Base-by-base conservation (phyloP, 2,888 invertebrate species). In the Aricia artaxerxes region DNA sequence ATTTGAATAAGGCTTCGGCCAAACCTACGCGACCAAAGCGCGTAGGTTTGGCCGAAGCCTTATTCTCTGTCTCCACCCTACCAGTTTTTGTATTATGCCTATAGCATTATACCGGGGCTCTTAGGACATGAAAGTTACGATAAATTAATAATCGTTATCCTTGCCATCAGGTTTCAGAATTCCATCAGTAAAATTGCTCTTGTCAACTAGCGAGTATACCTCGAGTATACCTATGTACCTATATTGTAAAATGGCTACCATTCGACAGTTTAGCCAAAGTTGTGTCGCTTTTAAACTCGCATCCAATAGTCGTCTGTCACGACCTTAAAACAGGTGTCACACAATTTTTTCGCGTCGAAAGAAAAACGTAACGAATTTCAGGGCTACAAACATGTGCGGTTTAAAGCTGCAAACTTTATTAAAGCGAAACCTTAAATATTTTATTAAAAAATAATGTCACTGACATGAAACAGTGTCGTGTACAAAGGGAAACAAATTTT, bases 391-490 rank as follows among this genome's bases (percentile, higher is more conserved):
- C 38, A 69, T 69, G 35, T 38, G 69, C 13, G 69, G 24, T 31
- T 35, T 35, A 35, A 64, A 31, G 2, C 61, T 35, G 35, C 35
- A 35, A 69, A 69, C 13, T 69, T 69, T 69, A 38, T 69, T 38
- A 38, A 69, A 35, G 35, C 35, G 3, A 38, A 13, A 13, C 35
- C 11, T 16, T 35, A 69, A 69, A 78, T 53, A 35, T 72, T 49
- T 78, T 53, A 78, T 72, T 69, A 78, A 40, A 73, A 40, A 73
- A 73, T 40, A 49, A 75, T 75, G 75, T 75, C 75, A 44, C 75
- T 31, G 49, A 75, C 75, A 31, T 16, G 7, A 73, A 49, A 75
- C 78, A 79, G 73, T 73, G 61, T 76, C 76, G 40, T 7, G 9
- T 60, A 69, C 24, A 64, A 79, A 31, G 64, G 75, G 7, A 73